A percentile compares a stretch with the other conserved stretches of the same genome.
Conservation (phyloP, 64 coral and sea anemone species). For the Stichodactyla mertensii region DNA sequence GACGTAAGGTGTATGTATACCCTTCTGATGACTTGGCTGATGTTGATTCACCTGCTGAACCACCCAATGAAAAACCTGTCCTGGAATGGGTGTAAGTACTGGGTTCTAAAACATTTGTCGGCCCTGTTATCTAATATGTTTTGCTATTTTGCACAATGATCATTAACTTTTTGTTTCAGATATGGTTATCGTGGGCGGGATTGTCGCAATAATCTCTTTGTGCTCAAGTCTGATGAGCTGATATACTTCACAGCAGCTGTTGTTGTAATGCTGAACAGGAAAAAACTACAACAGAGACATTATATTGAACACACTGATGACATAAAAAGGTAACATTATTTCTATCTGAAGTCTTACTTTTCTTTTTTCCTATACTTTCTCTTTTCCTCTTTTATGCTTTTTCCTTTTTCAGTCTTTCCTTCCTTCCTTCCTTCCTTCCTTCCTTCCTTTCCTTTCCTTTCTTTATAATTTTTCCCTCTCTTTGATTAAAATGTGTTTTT, state of each 20-base stretch:
- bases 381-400: background rate
- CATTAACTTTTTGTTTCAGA: background rate
- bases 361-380: background rate
- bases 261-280: slow-evolving; percentile 42
- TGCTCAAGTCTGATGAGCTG: slow-evolving; percentile 51
- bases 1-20: slow-evolving; percentile 58
- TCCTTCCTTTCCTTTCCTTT: background rate
- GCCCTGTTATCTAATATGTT: too few relatives aligned
- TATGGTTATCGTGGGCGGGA: slow-evolving; percentile 79
- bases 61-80: slow-evolving; percentile 44
- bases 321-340: slow-evolving; percentile 43
- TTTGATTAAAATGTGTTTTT: background rate
- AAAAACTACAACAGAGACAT: slow-evolving; percentile 52
- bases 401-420: too few relatives aligned
- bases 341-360: too few relatives aligned
- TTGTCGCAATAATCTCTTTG: slow-evolving; percentile 62
- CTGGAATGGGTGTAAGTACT: slow-evolving; percentile 88
- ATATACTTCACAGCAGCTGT: slow-evolving; percentile 82
- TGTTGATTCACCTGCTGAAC: slow-evolving; percentile 21
- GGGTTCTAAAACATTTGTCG: background rate
- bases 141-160: too few relatives aligned
- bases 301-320: slow-evolving; percentile 82
- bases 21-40: slow-evolving; percentile 48
- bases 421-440: background rate
- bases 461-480: background rate